Evolutionary conservation across 1,140 invertebrate genomes (phyloP).

Genomic region (Heliconius hermathena): DNA sequence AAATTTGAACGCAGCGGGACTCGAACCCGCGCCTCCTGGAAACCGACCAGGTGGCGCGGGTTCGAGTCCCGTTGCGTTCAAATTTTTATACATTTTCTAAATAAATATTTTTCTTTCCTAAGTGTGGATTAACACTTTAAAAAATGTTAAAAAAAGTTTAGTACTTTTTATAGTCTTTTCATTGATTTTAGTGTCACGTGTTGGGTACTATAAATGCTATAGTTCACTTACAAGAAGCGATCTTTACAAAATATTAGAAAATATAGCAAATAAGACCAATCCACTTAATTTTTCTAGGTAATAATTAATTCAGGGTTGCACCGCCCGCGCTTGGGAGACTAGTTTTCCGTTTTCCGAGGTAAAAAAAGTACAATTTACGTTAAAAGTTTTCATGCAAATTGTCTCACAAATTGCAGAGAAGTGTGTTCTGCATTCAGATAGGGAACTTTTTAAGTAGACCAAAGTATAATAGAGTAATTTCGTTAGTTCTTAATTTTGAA

Average conservation of each 20-base stretch:
- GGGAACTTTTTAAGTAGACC: constrained; percentile 28
- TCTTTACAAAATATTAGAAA: neutral
- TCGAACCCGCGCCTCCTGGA: too few relatives aligned
- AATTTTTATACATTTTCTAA: too few relatives aligned
- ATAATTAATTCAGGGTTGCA: constrained; percentile 2
- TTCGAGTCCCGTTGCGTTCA: too few relatives aligned
- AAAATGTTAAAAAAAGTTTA: too few relatives aligned
- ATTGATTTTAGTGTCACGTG: too few relatives aligned
- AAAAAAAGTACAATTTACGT: constrained; percentile 21
- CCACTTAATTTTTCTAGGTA: neutral
- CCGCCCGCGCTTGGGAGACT: neutral
- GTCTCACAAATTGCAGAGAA: constrained; percentile 37
- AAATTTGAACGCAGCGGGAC: too few relatives aligned
- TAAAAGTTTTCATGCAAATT: constrained; percentile 44
- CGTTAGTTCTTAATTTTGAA: constrained; percentile 10
- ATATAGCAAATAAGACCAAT: neutral
- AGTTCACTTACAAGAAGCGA: neutral
- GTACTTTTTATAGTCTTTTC: too few relatives aligned
- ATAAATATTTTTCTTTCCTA: too few relatives aligned
- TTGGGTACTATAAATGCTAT: too few relatives aligned
- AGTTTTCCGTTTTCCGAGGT: constrained; percentile 16
- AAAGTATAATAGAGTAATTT: constrained; percentile 24
- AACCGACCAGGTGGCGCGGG: too few relatives aligned
- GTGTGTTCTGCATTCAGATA: constrained; percentile 42
- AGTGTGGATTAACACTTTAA: too few relatives aligned